Percentiles rank a stretch among this genome's conserved stretches.
Conservation (phyloP, 2,888 invertebrate genomes). For the Drosophila ustulata region DNA sequence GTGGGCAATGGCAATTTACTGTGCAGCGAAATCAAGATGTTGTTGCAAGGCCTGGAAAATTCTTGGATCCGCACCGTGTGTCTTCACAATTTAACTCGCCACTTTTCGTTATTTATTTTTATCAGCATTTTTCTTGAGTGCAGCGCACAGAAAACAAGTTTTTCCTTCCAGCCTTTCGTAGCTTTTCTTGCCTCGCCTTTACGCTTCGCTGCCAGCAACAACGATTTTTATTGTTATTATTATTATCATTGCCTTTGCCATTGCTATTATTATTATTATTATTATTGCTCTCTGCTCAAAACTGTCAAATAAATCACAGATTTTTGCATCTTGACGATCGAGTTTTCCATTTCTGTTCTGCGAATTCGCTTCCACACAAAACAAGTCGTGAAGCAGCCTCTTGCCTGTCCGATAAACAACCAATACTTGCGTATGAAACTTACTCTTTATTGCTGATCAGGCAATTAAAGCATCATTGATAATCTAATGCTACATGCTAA, state of each 20-base stretch:
- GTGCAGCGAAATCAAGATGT: slow-evolving; percentile 68
- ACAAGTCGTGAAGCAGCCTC: slow-evolving; percentile 30
- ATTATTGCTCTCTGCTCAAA: slow-evolving; percentile 14
- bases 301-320: slow-evolving; percentile 67
- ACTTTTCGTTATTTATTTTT: slow-evolving; percentile 68
- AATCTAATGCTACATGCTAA: slow-evolving; percentile 3
- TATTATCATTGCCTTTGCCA: slow-evolving; percentile 41
- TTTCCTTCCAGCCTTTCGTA: slow-evolving; percentile 44
- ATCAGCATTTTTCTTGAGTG: slow-evolving; percentile 61
- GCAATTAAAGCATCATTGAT: slow-evolving; percentile 33
- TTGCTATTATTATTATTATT: slow-evolving; percentile 34
- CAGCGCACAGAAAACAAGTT: slow-evolving; percentile 60
- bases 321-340: slow-evolving; percentile 37
- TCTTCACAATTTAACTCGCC: slow-evolving; percentile 43
- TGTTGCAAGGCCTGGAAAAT: slow-evolving; percentile 60
- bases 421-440: not conserved
- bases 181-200: slow-evolving; percentile 36
- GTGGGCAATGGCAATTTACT: slow-evolving; percentile 45
- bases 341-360: slow-evolving; percentile 15
- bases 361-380: slow-evolving; percentile 3
- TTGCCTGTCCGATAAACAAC: slow-evolving; percentile 22
- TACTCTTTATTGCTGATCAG: slow-evolving; percentile 12
- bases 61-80: slow-evolving; percentile 42
- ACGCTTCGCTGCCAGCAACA: slow-evolving; percentile 26
- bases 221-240: slow-evolving; percentile 27